Evolutionary conservation across 2,888 invertebrate species (phyloP).

Genomic region (Diplazon laetatorius): DNA sequence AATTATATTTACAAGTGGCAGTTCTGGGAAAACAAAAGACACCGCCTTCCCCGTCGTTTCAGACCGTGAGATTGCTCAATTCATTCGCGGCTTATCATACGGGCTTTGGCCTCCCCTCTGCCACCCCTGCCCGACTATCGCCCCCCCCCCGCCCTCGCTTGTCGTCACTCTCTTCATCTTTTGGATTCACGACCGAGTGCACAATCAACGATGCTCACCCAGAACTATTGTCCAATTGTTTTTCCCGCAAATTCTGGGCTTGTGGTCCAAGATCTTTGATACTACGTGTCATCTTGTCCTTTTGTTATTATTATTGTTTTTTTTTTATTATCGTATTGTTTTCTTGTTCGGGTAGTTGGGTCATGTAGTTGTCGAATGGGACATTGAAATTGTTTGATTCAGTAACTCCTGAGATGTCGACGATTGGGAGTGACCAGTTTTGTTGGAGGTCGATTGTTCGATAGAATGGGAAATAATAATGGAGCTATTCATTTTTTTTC

Average conservation of each 20-base stretch:
- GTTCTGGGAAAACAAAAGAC: constrained; percentile 80
- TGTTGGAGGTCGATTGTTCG: no score
- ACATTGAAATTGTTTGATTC: no score
- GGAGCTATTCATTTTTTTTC: not conserved
- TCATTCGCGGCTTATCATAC: constrained; percentile 76
- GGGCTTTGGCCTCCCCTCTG: constrained; percentile 1
- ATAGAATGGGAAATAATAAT: no score
- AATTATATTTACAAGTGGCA: constrained; percentile 82
- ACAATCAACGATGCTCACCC: no score
- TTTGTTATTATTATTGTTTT: constrained; percentile 14
- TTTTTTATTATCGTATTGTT: not conserved
- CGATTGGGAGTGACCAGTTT: no score
- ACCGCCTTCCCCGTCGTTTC: constrained; percentile 12
- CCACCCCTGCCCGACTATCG: constrained; percentile 2
- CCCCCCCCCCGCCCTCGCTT: no score
- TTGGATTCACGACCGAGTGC: no score
- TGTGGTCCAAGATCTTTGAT: constrained; percentile 8
- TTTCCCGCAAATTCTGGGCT: constrained; percentile 40
- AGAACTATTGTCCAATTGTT: constrained; percentile 66
- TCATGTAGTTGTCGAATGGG: no score
- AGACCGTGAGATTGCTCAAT: constrained; percentile 81
- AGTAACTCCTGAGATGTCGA: no score
- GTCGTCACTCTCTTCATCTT: no score
- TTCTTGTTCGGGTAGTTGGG: no score
- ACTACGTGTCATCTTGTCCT: constrained; percentile 1